Conservation (phyloP, 1,140 invertebrate species). For the Acromyrmex charruanus region DNA sequence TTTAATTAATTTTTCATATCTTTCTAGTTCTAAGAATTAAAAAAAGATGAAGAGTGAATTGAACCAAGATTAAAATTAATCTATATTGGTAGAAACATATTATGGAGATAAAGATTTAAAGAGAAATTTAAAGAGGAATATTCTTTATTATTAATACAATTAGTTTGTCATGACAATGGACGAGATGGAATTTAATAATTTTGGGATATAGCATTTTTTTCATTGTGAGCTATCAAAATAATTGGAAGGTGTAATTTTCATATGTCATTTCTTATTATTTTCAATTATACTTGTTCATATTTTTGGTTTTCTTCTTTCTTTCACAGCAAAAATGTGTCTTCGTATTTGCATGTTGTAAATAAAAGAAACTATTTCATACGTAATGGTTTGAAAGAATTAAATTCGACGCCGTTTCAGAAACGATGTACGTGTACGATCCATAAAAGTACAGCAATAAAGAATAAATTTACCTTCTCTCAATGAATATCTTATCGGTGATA, state of each 20-base stretch:
- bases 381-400: constrained; percentile 30
- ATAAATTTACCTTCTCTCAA: constrained; percentile 25
- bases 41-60: too few species aligned
- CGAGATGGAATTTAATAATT: not conserved
- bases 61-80: too few species aligned
- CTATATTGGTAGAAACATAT: too few species aligned
- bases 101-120: not conserved
- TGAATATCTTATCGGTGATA: constrained; percentile 8
- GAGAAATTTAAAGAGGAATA: not conserved
- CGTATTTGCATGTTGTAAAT: not conserved
- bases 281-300: not conserved
- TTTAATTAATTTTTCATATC: too few species aligned
- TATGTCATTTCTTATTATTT: not conserved
- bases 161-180: not conserved
- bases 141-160: not conserved
- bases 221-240: not conserved
- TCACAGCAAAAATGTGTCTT: not conserved
- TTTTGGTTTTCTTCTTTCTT: not conserved
- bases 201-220: not conserved
- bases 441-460: constrained; percentile 35
- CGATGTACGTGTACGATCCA: not conserved
- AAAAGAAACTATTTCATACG: not conserved
- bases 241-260: not conserved
- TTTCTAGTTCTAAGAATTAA: too few species aligned
- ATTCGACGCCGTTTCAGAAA: constrained; percentile 15